Conservation (phyloP, 2,888 invertebrate species). For the Drosophila colorata region DNA sequence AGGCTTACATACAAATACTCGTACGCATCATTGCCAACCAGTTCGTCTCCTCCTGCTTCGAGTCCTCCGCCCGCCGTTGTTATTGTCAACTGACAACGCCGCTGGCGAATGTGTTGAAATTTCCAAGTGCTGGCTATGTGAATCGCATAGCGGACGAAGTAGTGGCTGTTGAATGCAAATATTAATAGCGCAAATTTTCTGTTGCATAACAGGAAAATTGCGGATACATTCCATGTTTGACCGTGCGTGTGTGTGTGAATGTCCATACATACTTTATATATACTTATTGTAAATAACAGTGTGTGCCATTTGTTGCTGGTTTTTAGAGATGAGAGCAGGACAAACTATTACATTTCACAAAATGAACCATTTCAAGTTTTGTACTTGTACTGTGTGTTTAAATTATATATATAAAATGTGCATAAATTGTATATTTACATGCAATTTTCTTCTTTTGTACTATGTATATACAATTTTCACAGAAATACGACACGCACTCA, state of each 20-base stretch:
- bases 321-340: constrained; percentile 10
- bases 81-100: constrained; percentile 71
- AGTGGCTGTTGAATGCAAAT: constrained; percentile 72
- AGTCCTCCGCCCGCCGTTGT: constrained; percentile 9
- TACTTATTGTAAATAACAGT: constrained; percentile 18
- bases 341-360: not conserved
- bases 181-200: constrained; percentile 75
- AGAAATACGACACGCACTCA: constrained; percentile 7
- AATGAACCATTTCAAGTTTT: not conserved
- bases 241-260: constrained; percentile 5
- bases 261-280: constrained; percentile 1
- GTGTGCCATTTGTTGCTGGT: constrained; percentile 24
- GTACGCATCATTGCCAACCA: constrained; percentile 60
- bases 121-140: constrained; percentile 29
- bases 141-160: constrained; percentile 9
- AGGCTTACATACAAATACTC: constrained; percentile 40
- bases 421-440: not conserved
- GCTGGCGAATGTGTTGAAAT: constrained; percentile 56
- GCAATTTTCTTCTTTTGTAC: not conserved
- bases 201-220: constrained; percentile 54
- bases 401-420: no score
- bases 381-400: no score
- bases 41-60: constrained; percentile 1
- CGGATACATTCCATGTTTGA: constrained; percentile 31
- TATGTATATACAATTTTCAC: not conserved